Percentiles rank a stretch among this genome's conserved stretches.
Conservation (phyloP, 2,888 invertebrate genomes). For the Tipula vernalis region DNA sequence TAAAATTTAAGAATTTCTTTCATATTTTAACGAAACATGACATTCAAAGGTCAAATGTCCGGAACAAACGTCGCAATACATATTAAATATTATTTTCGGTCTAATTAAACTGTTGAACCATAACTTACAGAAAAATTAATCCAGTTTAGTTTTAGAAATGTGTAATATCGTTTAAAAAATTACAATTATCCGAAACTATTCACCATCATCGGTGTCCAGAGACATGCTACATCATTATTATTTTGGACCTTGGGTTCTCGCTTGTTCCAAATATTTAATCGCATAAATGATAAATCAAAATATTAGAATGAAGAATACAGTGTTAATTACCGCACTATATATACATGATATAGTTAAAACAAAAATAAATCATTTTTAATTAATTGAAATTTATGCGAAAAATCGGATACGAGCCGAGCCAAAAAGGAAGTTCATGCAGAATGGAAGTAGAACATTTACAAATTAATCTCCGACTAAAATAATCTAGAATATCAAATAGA, state of each 20-base stretch:
- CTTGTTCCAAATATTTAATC: background rate
- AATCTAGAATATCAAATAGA: background rate
- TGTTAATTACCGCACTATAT: background rate
- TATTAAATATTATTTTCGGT: background rate
- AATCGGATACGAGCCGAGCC: background rate
- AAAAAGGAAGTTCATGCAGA: background rate
- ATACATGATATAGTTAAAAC: background rate
- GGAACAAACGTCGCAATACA: background rate
- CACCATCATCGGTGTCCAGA: background rate
- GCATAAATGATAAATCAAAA: background rate
- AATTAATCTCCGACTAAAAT: background rate
- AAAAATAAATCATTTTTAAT: background rate
- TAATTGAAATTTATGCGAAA: background rate
- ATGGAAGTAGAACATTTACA: background rate
- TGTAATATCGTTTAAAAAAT: background rate
- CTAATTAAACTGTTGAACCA: background rate
- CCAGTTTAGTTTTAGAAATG: background rate
- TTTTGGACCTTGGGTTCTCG: background rate
- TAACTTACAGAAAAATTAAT: background rate
- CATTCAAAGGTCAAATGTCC: background rate
- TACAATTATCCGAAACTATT: no score
- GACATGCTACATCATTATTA: background rate
- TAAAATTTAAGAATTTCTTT: no score
- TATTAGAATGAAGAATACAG: background rate
- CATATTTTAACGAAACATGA: no score